These are phyloP conservation scores for Eurosta solidaginis DNA, from an alignment of 1,140 invertebrate species.

Conservation along the genomic window DNA sequence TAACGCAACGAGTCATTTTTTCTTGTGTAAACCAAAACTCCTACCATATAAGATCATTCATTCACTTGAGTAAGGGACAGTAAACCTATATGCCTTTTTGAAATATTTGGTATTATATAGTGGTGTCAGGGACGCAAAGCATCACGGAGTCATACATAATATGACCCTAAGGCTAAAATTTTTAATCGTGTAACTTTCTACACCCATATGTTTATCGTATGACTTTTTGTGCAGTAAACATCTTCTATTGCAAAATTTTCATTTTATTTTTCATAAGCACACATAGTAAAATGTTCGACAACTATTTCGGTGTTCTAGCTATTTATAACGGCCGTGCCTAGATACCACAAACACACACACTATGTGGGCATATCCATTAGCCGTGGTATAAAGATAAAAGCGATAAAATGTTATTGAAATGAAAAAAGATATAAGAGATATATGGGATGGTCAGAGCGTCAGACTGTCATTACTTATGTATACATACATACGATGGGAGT, in stretches of 20 bases:
- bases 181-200: background rate
- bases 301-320: conserved; percentile 35
- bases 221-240: background rate
- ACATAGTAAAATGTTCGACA: conserved; percentile 24
- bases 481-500: background rate
- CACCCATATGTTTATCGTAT: background rate
- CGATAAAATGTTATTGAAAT: background rate
- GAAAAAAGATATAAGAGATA: background rate
- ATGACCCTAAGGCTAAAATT: no score
- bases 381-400: background rate
- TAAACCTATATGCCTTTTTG: no score
- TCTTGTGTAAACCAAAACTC: no score
- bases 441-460: background rate
- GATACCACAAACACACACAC: conserved; percentile 32
- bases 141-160: no score
- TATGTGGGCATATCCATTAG: background rate
- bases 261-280: background rate
- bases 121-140: no score
- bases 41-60: no score
- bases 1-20: no score
- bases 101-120: no score
- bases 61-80: no score
- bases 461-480: background rate
- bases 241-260: background rate
- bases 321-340: conserved; percentile 36